phyloP scores from a whole-genome alignment of 2,888 invertebrate genomes.

The Hypena proboscidalis region DNA sequence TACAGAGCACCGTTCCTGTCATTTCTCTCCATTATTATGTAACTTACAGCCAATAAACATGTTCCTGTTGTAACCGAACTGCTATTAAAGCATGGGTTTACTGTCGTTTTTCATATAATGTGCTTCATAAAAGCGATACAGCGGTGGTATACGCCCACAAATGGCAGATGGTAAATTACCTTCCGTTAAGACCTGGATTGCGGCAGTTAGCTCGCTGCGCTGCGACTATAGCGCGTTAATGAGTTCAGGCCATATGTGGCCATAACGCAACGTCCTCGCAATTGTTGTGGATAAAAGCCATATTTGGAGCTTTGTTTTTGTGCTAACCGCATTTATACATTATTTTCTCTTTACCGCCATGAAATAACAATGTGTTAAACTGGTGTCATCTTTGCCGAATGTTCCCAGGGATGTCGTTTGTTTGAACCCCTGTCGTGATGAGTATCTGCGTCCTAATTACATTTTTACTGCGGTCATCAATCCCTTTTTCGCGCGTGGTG shows the following conservation, averaged over 20 bases:
- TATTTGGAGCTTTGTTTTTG: constrained; percentile 39
- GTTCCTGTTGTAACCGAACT: constrained; percentile 7
- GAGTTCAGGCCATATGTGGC: constrained; percentile 66
- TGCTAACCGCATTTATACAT: constrained; percentile 14
- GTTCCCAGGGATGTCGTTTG: not conserved
- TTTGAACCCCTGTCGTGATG: not conserved
- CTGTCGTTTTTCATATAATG: constrained; percentile 44
- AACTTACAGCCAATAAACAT: constrained; percentile 15
- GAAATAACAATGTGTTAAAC: not conserved
- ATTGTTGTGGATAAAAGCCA: constrained; percentile 53
- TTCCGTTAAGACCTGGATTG: constrained; percentile 75
- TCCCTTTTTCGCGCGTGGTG: no score
- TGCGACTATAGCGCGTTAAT: constrained; percentile 62
- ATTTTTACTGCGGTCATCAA: not conserved
- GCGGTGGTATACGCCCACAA: constrained; percentile 49
- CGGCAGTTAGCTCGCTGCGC: constrained; percentile 58
- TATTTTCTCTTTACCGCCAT: constrained; percentile 8
- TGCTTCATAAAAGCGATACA: constrained; percentile 43
- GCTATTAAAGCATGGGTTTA: constrained; percentile 23
- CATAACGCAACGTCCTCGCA: constrained; percentile 55
- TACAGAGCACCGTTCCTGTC: not conserved
- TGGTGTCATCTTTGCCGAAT: constrained; percentile 6
- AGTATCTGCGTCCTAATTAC: constrained; percentile 2
- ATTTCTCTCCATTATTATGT: constrained; percentile 13
- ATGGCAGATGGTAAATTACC: constrained; percentile 70